Percentiles rank a stretch among this genome's conserved stretches.
phyloP scores from a whole-genome alignment of 92 coral and sea anemone species.

The Epizoanthus ramosus region DNA sequence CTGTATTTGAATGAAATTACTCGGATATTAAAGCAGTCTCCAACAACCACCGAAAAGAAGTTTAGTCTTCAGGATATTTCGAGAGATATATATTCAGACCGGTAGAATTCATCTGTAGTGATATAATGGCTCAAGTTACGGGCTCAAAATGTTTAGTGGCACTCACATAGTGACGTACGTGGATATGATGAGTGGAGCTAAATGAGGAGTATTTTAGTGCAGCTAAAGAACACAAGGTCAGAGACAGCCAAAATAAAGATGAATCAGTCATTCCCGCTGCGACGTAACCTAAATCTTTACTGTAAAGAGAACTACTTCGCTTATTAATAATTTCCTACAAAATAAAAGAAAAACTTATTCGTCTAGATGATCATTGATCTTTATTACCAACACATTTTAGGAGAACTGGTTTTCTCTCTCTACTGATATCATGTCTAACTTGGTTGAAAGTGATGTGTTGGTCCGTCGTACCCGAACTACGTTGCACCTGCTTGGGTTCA shows the following conservation, averaged over 20 bases:
- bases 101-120: too few relatives aligned
- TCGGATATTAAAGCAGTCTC: too few relatives aligned
- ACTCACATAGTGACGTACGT: too few relatives aligned
- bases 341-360: neutral
- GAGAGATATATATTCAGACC: too few relatives aligned
- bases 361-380: neutral
- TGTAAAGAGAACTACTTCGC: neutral
- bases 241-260: neutral
- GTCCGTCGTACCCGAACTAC: neutral
- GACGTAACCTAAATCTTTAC: neutral
- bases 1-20: too few relatives aligned
- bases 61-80: too few relatives aligned
- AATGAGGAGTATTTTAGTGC: too few relatives aligned
- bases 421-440: neutral
- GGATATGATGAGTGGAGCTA: too few relatives aligned
- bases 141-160: too few relatives aligned
- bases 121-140: too few relatives aligned
- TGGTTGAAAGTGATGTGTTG: neutral
- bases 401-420: neutral
- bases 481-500: constrained; percentile 25
- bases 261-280: neutral
- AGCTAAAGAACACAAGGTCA: constrained; percentile 15
- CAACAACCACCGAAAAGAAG: too few relatives aligned
- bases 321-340: neutral
- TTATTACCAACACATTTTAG: neutral